Base-by-base conservation (phyloP, 92 coral and sea anemone species). In the Metridium senile region DNA sequence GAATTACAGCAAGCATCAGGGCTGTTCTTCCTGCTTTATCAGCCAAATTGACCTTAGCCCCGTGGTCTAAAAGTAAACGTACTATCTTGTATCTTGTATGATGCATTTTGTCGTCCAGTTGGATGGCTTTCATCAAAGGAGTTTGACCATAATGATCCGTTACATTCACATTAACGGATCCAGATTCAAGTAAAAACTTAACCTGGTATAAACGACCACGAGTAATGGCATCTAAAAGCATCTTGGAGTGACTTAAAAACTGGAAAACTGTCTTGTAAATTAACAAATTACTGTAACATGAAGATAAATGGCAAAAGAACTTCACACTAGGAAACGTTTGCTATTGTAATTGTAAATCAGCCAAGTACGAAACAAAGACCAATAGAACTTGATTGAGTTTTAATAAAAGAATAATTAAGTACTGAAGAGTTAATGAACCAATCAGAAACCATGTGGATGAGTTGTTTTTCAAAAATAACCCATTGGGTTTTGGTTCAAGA, bases 151-250 rank as follows among this genome's bases (percentile, higher is more conserved):
- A 71, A 61, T 87, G 89, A 81, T 95, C 99, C 62, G 91, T 85
- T 58, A 74, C 84, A 82, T 95, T 95, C 54, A 95, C 84, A 53
- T 95, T 86, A 19, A 84, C 91, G 1, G 78, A 84, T 47, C 77
- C 80, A 51, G 90, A 81, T 23, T 95, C 93, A 58, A 95, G 96
- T 26, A 95, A 86, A 66, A 85, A 95, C 31, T 92, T 95, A 23
- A 95, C 99, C 74, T 89, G 94, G 79, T 87, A 92, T 22, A 95
- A 35, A 70, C 99, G 84, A 16, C 99, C 99, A 23, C 94, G 88
- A 68, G 69, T 72, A 25, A 86, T 88, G 0, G 99, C 97, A 23
- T 93, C 93, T 0, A 92, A 57, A 66, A 95, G 72, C 99, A 95
- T 95, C 33, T 39, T 39, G 13, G 13, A 39, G 8, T 13, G 49